These are phyloP conservation scores for Neopipo cinnamomea DNA, from an alignment of 2,113 vertebrate genomes.

Conservation along the genomic window DNA sequence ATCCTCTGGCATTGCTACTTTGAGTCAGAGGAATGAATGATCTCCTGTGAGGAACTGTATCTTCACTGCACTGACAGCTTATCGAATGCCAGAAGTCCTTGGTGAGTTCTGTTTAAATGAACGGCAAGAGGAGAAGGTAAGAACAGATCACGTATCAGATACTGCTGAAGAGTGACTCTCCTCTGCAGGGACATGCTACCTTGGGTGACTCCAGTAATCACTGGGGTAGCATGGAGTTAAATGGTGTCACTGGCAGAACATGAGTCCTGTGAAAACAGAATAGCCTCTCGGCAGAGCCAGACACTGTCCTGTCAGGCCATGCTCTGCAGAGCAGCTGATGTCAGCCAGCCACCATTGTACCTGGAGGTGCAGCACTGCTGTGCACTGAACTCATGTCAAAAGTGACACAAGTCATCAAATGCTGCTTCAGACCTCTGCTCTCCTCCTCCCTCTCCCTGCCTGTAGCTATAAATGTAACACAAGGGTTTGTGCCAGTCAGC, in stretches of 20 bases:
- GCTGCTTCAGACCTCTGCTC: background rate
- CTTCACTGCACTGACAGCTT: background rate
- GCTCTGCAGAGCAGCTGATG: background rate
- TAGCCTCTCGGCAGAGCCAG: background rate
- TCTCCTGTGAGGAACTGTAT: background rate
- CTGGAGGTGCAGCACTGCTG: background rate
- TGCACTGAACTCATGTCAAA: background rate
- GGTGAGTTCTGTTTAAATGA: background rate
- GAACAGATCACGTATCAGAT: background rate
- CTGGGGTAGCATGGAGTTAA: background rate
- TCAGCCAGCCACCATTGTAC: accelerated
- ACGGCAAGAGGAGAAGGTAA: accelerated
- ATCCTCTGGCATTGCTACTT: background rate
- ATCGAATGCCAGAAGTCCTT: background rate
- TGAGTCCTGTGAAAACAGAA: background rate
- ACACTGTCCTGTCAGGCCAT: accelerated
- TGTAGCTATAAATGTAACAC: background rate
- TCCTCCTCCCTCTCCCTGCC: background rate
- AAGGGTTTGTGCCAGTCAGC: background rate
- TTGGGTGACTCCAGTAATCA: accelerated
- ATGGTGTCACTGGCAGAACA: background rate
- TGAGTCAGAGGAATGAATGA: background rate
- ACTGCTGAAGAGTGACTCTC: background rate
- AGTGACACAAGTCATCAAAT: background rate
- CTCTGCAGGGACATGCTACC: background rate